Evolutionary conservation across 2,113 vertebrate species (phyloP), one percentile per base, ranked within the genome.

Genomic region (Leucosticte australis): DNA sequence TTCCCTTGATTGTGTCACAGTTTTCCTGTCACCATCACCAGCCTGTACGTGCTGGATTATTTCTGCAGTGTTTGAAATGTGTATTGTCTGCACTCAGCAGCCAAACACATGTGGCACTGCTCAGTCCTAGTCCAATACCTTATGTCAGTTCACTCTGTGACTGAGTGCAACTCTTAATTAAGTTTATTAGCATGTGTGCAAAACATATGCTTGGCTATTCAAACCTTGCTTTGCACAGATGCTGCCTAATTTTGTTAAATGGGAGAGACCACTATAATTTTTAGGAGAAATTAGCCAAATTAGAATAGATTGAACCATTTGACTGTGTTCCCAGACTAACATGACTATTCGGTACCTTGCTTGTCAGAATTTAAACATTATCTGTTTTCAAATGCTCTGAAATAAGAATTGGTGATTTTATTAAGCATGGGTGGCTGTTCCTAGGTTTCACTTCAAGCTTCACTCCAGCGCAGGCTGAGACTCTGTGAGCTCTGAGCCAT

Each of bases 161-260:
- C 44, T 78, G 84, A 87, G 42, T 50, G 46, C 33, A 88, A 47
- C 35, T 88, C 84, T 71, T 92, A 90, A 94, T 94, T 84, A 92
- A 84, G 46, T 85, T 94, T 94, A 90, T 87, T 90, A 92, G 50
- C 88, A 83, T 77, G 68, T 79, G 67, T 86, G 60, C 75, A 92
- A 95, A 95, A 94, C 87, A 92, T 90, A 83, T 81, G 82, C n/a
- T 86, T 93, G 68, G 42, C 67, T 86, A 70, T 90, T 77, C 56
- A 88, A 93, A 93, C 68, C 64, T 80, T 86, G 64, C 33, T 86
- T 91, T 52, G 75, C 62, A 67, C 90, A 92, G 94, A 85, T 95
- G 85, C 75, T 91, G 73, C 90, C 64, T 85, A 64, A 86, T 96
- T 94, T 88, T 75, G 42, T 92, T 93, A 93, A 92, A 80, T 77